Conservation (phyloP, 1,140 invertebrate genomes). For the Drosophila baimaii region DNA sequence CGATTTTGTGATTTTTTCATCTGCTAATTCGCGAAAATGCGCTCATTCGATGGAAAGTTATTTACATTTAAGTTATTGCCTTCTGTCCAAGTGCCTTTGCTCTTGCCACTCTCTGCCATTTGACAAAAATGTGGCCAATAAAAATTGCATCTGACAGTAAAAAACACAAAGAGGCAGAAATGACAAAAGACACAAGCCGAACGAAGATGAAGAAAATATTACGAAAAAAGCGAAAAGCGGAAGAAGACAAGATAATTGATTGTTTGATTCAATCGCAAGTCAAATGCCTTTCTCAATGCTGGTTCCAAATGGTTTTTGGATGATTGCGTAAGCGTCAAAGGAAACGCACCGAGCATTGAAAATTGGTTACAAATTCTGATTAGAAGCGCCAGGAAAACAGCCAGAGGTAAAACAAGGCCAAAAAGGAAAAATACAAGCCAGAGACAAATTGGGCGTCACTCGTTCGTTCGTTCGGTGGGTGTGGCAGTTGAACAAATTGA, state of each 20-base stretch:
- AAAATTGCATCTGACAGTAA: conserved; percentile 58
- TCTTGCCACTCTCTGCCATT: conserved; percentile 46
- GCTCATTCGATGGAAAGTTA: conserved; percentile 25
- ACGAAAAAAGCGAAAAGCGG: conserved; percentile 21
- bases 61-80: conserved; percentile 30
- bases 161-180: conserved; percentile 24
- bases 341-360: conserved; percentile 72
- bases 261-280: conserved; percentile 81
- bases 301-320: conserved; percentile 40
- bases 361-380: conserved; percentile 82
- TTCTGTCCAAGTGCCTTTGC: conserved; percentile 31
- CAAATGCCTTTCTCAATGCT: conserved; percentile 64
- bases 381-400: conserved; percentile 72
- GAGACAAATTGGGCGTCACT: conserved; percentile 37
- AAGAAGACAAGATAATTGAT: conserved; percentile 79
- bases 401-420: conserved; percentile 51
- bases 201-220: conserved; percentile 24
- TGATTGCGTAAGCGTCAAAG: conserved; percentile 78
- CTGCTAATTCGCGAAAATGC: conserved; percentile 7
- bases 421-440: conserved; percentile 26
- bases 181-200: conserved; percentile 24
- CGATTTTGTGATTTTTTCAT: background rate
- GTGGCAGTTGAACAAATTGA: conserved; percentile 76
- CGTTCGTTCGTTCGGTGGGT: conserved; percentile 38
- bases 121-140: conserved; percentile 72